phyloP scores from a whole-genome alignment of 2,888 invertebrate species.

The Drosophila leonis region DNA sequence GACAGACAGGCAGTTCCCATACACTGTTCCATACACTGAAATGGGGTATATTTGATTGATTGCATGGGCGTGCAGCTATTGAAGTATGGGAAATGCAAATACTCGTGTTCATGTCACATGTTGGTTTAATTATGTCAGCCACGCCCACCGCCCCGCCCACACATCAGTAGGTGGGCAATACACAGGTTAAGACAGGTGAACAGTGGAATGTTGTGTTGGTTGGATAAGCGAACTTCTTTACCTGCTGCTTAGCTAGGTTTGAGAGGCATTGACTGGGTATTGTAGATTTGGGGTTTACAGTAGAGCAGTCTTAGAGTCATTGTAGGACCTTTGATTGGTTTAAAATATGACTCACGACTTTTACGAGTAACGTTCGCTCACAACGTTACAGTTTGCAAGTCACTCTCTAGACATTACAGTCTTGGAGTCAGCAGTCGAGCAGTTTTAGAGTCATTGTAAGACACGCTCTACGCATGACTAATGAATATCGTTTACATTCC shows the following conservation, averaged over 20 bases:
- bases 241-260: neutral
- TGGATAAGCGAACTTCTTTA: neutral
- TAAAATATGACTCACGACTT: neutral
- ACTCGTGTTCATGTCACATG: neutral
- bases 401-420: neutral
- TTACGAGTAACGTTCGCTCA: rapidly evolving
- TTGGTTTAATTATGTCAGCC: constrained; percentile 9
- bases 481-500: too few species aligned
- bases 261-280: neutral
- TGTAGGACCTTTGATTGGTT: neutral
- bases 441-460: neutral
- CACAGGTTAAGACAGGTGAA: neutral
- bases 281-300: too few species aligned
- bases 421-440: neutral
- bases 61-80: neutral
- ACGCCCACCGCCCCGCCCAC: neutral
- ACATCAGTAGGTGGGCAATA: neutral
- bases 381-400: neutral
- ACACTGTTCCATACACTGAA: neutral
- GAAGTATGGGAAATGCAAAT: constrained; percentile 1
- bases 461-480: neutral
- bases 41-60: constrained; percentile 9
- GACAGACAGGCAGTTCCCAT: constrained; percentile 15
- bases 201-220: neutral
- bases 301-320: neutral